Percentiles rank a stretch among this genome's conserved stretches.
phyloP scores from a whole-genome alignment of 2,113 vertebrate genomes.

The Micronycteris hirsuta region DNA sequence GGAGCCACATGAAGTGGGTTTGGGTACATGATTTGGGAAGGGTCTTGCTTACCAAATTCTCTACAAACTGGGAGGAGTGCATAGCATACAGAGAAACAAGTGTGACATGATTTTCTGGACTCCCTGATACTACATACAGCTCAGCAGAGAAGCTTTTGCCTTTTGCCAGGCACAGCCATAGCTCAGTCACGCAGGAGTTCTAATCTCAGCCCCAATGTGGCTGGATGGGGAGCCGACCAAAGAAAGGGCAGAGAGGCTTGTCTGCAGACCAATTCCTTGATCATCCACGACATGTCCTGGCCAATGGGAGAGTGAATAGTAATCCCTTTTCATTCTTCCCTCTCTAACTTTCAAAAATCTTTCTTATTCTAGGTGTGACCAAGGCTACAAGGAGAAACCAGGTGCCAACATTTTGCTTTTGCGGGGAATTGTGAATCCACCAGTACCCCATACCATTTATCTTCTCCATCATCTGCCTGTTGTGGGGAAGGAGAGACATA shows the following conservation, averaged over 20 bases:
- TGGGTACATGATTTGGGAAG: not conserved
- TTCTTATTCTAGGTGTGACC: not conserved
- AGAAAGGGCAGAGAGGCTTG: not conserved
- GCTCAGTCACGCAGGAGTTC: not conserved
- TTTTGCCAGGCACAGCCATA: not conserved
- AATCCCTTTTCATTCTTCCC: not conserved
- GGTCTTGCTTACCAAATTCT: not conserved
- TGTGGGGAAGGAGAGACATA: rapidly evolving
- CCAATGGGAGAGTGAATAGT: rapidly evolving
- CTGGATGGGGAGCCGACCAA: not conserved
- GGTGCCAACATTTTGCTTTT: not conserved
- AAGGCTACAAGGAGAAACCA: not conserved
- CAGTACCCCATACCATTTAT: not conserved
- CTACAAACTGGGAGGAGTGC: not conserved
- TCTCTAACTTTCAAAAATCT: not conserved
- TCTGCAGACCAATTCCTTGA: rapidly evolving
- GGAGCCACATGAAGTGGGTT: not conserved
- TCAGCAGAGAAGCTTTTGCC: not conserved
- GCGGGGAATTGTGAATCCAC: not conserved
- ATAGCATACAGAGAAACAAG: not conserved
- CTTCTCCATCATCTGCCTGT: not conserved
- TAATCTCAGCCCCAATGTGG: no score
- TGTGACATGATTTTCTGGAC: not conserved
- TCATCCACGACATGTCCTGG: not conserved
- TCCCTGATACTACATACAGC: not conserved